Percentiles rank a stretch among this genome's conserved stretches.
These are phyloP conservation scores for Phasia obesa DNA, from an alignment of 2,888 invertebrate species.

Conservation along the genomic window DNA sequence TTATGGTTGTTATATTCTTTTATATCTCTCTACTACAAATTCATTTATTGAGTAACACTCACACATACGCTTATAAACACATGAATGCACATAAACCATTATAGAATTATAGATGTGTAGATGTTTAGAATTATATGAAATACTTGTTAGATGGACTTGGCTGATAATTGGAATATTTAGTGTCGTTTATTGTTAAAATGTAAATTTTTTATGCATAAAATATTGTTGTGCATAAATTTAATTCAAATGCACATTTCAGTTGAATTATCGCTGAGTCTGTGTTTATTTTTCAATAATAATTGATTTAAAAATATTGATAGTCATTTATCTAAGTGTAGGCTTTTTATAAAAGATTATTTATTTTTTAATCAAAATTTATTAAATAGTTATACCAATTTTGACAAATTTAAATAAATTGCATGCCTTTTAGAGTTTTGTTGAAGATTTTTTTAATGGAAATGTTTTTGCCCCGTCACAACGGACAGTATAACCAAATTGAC, in stretches of 20 bases:
- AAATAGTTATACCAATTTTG: too few relatives aligned
- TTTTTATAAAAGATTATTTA: too few relatives aligned
- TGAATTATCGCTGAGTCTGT: constrained; percentile 36
- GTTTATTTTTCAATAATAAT: constrained; percentile 5
- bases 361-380: too few relatives aligned
- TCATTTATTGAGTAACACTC: neutral
- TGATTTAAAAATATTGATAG: neutral
- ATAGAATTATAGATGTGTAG: neutral
- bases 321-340: neutral
- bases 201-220: constrained; percentile 4
- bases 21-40: neutral
- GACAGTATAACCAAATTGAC: too few relatives aligned
- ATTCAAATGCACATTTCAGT: constrained; percentile 26
- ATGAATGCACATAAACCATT: neutral
- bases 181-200: constrained; percentile 44
- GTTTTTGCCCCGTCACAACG: too few relatives aligned
- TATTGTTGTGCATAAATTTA: constrained; percentile 5
- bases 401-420: too few relatives aligned
- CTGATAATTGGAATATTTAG: constrained; percentile 41
- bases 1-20: constrained; percentile 21
- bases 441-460: too few relatives aligned
- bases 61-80: neutral
- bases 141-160: constrained; percentile 15
- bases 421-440: too few relatives aligned
- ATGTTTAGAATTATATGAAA: neutral